These are phyloP conservation scores for Triops longicaudatus DNA, from an alignment of 1,140 invertebrate species.

Conservation along the genomic window DNA sequence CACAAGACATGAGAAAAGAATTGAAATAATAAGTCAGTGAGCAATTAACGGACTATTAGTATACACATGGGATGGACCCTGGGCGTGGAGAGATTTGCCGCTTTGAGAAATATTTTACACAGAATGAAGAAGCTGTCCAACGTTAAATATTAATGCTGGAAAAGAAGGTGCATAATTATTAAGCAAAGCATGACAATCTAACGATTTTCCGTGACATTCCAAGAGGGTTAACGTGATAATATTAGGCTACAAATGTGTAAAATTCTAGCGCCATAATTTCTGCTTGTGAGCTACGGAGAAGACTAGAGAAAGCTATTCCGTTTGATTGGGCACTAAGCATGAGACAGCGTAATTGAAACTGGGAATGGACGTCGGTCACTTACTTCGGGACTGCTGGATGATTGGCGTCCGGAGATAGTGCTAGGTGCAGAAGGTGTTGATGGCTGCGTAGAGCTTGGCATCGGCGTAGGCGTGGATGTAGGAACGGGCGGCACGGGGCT, in stretches of 20 bases:
- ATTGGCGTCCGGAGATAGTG: conserved; percentile 16
- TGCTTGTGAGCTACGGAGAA: too few species aligned
- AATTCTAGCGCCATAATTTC: too few species aligned
- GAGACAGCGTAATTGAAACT: neutral
- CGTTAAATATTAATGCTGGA: neutral
- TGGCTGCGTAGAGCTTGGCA: neutral
- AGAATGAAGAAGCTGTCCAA: neutral
- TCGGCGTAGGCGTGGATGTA: neutral
- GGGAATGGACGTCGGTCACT: conserved; percentile 44
- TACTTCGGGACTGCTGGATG: conserved; percentile 30
- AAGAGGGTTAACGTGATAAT: too few species aligned
- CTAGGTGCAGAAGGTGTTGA: conserved; percentile 5
- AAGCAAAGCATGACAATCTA: too few species aligned
- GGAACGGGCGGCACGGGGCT: neutral
- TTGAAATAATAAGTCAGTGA: too few species aligned
- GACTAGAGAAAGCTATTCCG: too few species aligned
- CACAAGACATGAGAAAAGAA: too few species aligned
- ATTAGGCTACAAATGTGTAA: too few species aligned
- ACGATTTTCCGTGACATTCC: too few species aligned
- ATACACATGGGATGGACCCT: neutral
- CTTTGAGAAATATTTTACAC: neutral
- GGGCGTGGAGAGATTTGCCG: neutral
- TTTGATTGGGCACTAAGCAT: neutral
- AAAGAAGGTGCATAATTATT: too few species aligned
- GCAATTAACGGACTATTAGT: neutral